Evolutionary conservation across 2,888 invertebrate species (phyloP).

Genomic region (Drosophila seclusa): DNA sequence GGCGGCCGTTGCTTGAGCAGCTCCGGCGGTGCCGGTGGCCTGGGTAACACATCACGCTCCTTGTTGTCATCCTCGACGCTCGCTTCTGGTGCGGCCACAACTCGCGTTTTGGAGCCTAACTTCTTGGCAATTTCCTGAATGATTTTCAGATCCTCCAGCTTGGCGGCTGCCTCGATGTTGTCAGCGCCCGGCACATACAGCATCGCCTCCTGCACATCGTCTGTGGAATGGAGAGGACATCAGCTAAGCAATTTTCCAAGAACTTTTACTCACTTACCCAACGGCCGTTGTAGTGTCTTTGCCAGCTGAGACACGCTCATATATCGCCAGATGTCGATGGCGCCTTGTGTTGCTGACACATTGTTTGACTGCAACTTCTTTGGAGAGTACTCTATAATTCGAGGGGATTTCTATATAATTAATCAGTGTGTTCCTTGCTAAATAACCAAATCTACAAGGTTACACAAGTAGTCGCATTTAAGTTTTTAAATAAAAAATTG

Average conservation of each 20-base stretch:
- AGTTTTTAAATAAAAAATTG: too few relatives aligned
- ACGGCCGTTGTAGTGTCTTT: constrained; percentile 87
- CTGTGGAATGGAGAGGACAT: constrained; percentile 81
- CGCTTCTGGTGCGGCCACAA: constrained; percentile 85
- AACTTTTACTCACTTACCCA: constrained; percentile 85
- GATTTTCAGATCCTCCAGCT: constrained; percentile 88
- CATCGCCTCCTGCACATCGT: constrained; percentile 90
- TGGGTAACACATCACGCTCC: constrained; percentile 86
- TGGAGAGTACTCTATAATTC: constrained; percentile 87
- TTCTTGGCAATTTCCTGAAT: constrained; percentile 89
- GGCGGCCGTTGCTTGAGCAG: constrained; percentile 92
- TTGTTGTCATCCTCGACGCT: constrained; percentile 65
- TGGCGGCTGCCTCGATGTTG: constrained; percentile 86
- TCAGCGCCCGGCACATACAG: constrained; percentile 88
- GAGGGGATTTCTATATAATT: constrained; percentile 85
- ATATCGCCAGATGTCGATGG: constrained; percentile 89
- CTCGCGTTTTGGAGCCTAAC: constrained; percentile 88
- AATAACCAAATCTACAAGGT: background rate
- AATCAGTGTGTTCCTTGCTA: constrained; percentile 43
- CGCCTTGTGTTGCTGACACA: constrained; percentile 38
- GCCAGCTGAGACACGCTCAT: constrained; percentile 93
- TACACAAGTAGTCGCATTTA: background rate
- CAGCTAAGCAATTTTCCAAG: background rate
- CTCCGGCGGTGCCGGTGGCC: constrained; percentile 88
- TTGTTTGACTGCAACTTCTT: constrained; percentile 76